Evolutionary conservation across 2,888 invertebrate genomes (phyloP), one percentile per base, ranked within the genome.

Genomic region (Ophraella communa): DNA sequence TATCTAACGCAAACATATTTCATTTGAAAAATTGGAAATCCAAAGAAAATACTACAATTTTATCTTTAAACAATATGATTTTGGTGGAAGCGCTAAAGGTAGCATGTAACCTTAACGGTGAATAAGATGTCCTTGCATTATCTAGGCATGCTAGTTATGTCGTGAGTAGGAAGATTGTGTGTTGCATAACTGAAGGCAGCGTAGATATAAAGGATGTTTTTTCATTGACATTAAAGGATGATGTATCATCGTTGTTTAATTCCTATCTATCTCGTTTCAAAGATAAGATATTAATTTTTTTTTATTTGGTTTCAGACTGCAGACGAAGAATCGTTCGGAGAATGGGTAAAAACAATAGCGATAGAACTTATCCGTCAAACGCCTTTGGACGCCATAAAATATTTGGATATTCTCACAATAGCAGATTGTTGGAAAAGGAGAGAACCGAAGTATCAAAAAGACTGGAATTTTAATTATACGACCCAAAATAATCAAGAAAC

Each of bases 361-460:
- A 88, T 90, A 68, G 91, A 91, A 79, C 85, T 91, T 69, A 88
- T 91, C 70, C 86, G 90, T 2, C 91, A 91, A 79, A 91, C 91
- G 27, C 91, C 91, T 18, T 82, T 91, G 69, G 89, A 90, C 53
- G 88, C 89, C 69, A 86, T 91, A 64, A 88, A 90, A 77, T 91
- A 91, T 78, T 81, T 91, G 76, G 91, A 90, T 79, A 91, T 91
- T 69, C 78, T 89, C 62, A 86, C 88, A 68, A 86, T 89, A 53
- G 86, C 88, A 33, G 77, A 78, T 44, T 75, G 74, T 47, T 78
- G 76, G 76, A 76, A 69, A 61, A 66, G 65, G 66, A 62, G 66
- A 66, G 66, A 62, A 59, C 53, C 65, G 33, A 62, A 56, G 18
- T 64, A 67, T 30, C 71, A 74, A 69, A 76, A 77, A 77, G 79